Evolutionary conservation across 2,797 vertebrate genomes (phyloP).

Genomic region (Hyperoplus lanceolatus): DNA sequence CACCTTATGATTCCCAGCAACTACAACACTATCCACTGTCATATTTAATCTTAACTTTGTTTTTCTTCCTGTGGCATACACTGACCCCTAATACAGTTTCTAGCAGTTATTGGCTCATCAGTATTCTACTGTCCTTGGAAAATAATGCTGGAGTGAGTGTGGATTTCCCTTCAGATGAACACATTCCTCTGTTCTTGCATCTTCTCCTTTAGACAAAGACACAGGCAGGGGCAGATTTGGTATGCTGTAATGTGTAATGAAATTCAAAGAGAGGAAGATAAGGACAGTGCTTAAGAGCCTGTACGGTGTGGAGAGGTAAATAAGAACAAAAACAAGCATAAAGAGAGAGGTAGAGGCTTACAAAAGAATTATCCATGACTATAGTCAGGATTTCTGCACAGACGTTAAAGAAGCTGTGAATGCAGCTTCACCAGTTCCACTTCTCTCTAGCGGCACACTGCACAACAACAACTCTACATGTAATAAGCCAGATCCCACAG

Average conservation of each 20-base stretch:
- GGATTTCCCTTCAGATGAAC: background rate
- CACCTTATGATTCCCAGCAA: no score
- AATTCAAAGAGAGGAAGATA: background rate
- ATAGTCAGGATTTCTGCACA: slow-evolving; percentile 8
- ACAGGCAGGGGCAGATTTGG: no score
- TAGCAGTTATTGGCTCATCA: no score
- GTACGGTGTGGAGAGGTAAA: background rate
- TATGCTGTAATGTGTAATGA: no score
- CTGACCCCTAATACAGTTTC: no score
- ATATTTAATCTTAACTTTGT: no score
- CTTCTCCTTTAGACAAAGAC: background rate
- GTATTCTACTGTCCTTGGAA: background rate
- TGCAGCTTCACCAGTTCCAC: slow-evolving; percentile 38
- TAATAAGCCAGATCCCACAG: slow-evolving; percentile 11
- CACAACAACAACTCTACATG: slow-evolving; percentile 2
- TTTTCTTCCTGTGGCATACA: no score
- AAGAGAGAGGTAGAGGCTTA: slow-evolving; percentile 26
- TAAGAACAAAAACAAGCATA: background rate
- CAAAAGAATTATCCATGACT: slow-evolving; percentile 31
- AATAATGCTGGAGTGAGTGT: background rate
- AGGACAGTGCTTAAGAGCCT: background rate
- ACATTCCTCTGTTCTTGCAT: background rate
- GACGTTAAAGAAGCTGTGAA: slow-evolving; percentile 10
- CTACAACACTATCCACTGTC: no score
- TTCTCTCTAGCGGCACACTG: slow-evolving; percentile 32